Conservation (phyloP, 2,113 vertebrate species). For the Pangasianodon gigas region DNA sequence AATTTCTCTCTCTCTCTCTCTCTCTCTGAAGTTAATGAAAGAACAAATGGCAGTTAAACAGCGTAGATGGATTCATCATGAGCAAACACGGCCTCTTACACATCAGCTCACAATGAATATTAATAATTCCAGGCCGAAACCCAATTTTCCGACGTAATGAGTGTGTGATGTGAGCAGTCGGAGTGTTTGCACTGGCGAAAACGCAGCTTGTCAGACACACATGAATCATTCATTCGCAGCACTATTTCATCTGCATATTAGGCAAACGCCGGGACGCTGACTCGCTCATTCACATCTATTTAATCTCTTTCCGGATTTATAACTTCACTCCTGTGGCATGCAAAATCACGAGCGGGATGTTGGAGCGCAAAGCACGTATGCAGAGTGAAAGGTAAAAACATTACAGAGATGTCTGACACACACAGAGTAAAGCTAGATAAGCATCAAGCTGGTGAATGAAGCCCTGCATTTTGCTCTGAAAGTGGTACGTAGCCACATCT, state of each 20-base stretch:
- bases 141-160: constrained; percentile 31
- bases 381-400: neutral
- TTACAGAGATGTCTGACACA: neutral
- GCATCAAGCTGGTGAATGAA: neutral
- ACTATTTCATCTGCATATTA: constrained; percentile 33
- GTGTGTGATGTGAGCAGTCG: constrained; percentile 41
- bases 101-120: constrained; percentile 41
- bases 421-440: neutral
- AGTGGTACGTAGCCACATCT: neutral
- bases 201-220: constrained; percentile 36
- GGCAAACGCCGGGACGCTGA: neutral
- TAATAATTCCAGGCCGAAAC: constrained; percentile 23
- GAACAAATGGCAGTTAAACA: constrained; percentile 36
- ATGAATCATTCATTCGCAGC: constrained; percentile 32
- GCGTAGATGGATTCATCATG: constrained; percentile 24
- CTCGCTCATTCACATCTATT: constrained; percentile 15
- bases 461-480: neutral
- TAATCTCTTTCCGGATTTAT: constrained; percentile 19
- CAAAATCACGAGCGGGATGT: constrained; percentile 18
- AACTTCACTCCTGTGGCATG: constrained; percentile 19
- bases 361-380: neutral
- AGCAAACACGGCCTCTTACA: constrained; percentile 31
- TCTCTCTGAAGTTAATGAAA: constrained; percentile 36
- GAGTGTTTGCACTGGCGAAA: constrained; percentile 28
- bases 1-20: constrained; percentile 15